Conservation (phyloP, 2,797 vertebrate genomes). For the Lagodon rhomboides region DNA sequence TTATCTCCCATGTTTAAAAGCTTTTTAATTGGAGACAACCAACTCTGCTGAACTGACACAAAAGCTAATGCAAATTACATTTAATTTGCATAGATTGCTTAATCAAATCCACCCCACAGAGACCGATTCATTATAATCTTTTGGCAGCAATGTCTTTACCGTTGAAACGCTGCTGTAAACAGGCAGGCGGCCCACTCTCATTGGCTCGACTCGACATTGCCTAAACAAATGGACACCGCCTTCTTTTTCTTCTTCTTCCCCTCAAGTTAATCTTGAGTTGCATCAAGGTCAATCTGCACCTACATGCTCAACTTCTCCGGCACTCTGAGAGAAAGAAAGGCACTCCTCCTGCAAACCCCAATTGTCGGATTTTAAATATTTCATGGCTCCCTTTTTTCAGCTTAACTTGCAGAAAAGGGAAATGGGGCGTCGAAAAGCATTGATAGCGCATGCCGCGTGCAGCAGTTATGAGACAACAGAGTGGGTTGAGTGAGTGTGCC, state of each 20-base stretch:
- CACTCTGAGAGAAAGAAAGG: conserved; percentile 41
- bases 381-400: conserved; percentile 69
- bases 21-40: conserved; percentile 62
- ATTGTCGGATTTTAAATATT: conserved; percentile 78
- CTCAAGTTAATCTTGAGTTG: conserved; percentile 18
- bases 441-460: conserved; percentile 65
- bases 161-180: conserved; percentile 55
- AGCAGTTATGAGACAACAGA: conserved; percentile 73
- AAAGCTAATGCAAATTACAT: conserved; percentile 64
- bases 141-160: conserved; percentile 40
- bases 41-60: conserved; percentile 53
- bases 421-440: conserved; percentile 62
- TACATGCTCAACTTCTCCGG: conserved; percentile 22
- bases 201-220: conserved; percentile 18
- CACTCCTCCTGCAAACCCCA: conserved; percentile 60
- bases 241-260: too few relatives aligned
- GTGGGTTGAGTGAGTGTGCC: conserved; percentile 66
- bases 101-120: conserved; percentile 68
- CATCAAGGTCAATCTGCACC: conserved; percentile 20
- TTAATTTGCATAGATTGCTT: conserved; percentile 72
- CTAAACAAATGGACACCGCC: conserved; percentile 21
- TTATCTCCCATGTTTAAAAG: conserved; percentile 36
- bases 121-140: conserved; percentile 46
- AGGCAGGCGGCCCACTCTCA: conserved; percentile 42
- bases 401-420: conserved; percentile 80